A percentile compares a stretch with the other conserved stretches of the same genome.
These are phyloP conservation scores for Gadus macrocephalus DNA, from an alignment of 2,113 vertebrate genomes.

Conservation along the genomic window DNA sequence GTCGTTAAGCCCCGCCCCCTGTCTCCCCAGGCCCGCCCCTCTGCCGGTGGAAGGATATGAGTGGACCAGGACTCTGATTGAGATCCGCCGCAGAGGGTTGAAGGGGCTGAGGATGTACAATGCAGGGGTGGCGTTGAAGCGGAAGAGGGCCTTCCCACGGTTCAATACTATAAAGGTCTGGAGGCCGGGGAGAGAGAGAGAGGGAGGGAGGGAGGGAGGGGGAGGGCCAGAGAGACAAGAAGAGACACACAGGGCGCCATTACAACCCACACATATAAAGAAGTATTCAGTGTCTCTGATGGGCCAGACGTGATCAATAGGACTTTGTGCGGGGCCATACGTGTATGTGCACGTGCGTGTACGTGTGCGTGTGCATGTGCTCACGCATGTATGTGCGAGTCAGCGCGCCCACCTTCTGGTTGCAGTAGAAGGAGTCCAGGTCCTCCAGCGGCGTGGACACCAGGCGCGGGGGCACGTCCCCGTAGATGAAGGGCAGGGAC, in stretches of 20 bases:
- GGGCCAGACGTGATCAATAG: no score
- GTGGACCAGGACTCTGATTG: conserved; percentile 97
- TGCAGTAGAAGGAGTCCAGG: conserved; percentile 89
- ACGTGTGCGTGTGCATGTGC: neutral
- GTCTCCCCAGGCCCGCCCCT: no score
- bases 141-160: conserved; percentile 92
- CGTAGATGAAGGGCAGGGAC: conserved; percentile 93
- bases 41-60: conserved; percentile 87
- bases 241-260: no score
- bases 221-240: no score
- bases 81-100: conserved; percentile 92
- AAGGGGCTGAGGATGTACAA: conserved; percentile 96
- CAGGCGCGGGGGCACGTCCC: conserved; percentile 85
- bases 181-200: conserved; percentile 62
- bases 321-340: no score
- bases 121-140: conserved; percentile 97
- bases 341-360: no score
- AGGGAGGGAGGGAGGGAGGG: no score
- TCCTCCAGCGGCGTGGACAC: conserved; percentile 95
- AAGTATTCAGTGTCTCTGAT: no score
- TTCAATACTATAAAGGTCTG: conserved; percentile 99
- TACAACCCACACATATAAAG: no score
- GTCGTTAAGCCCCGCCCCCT: no score
- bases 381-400: neutral
- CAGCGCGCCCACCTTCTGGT: conserved; percentile 80